These are phyloP conservation scores for Conger conger DNA, from an alignment of 2,113 vertebrate genomes.

Conservation along the genomic window DNA sequence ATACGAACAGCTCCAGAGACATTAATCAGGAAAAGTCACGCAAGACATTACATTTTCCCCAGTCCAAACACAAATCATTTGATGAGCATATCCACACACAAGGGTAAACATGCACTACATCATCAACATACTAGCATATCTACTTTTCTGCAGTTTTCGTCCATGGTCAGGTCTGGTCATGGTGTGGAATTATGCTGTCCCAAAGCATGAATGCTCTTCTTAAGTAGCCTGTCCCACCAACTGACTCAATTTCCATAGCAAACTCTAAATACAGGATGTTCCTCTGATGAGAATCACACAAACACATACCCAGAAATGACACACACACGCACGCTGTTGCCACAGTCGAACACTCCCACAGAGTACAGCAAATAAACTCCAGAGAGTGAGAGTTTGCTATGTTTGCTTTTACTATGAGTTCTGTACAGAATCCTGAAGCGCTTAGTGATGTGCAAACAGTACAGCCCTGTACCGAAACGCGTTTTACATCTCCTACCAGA, in stretches of 20 bases:
- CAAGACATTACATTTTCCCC: too few relatives aligned
- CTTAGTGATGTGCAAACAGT: background rate
- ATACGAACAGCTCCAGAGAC: too few relatives aligned
- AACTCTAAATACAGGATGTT: too few relatives aligned
- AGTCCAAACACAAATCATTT: background rate
- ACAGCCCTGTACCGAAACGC: background rate
- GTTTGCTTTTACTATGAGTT: background rate
- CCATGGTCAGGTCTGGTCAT: background rate
- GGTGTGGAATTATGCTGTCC: background rate
- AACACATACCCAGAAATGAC: background rate
- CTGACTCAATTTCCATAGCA: too few relatives aligned
- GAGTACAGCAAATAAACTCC: background rate
- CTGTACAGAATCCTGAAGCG: background rate
- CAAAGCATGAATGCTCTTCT: too few relatives aligned
- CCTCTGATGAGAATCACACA: background rate
- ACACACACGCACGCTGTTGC: background rate
- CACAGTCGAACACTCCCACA: background rate
- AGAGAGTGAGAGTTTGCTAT: background rate
- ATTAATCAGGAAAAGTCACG: too few relatives aligned
- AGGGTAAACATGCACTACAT: background rate
- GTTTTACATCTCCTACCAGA: background rate
- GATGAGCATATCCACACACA: background rate
- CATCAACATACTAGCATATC: too few relatives aligned
- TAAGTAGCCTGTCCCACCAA: too few relatives aligned
- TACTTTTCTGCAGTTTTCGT: background rate